These are phyloP conservation scores for Xiphophorus birchmanni DNA, from an alignment of 2,797 vertebrate species.

Conservation along the genomic window DNA sequence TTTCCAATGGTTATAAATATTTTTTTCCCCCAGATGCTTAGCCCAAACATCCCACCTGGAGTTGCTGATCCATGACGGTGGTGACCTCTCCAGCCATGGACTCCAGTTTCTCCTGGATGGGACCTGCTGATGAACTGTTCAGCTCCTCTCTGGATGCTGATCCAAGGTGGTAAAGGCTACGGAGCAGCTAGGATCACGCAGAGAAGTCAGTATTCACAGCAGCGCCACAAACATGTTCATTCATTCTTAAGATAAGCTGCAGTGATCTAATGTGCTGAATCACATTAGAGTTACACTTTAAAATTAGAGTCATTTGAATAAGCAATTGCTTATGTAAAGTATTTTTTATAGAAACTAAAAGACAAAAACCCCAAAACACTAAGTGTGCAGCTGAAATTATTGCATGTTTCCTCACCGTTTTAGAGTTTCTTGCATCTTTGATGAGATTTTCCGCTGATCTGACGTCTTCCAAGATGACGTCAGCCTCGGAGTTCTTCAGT, in stretches of 20 bases:
- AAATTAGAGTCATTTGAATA: background rate
- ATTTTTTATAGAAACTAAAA: background rate
- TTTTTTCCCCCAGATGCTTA: background rate
- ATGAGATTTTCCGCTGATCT: conserved; percentile 91
- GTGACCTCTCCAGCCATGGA: conserved; percentile 97
- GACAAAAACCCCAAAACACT: background rate
- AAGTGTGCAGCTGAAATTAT: background rate
- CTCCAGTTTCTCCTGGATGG: conserved; percentile 95
- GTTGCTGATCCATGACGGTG: conserved; percentile 92
- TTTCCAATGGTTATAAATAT: background rate
- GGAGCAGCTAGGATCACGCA: conserved; percentile 84
- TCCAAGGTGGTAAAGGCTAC: conserved; percentile 93
- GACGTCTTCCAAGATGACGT: conserved; percentile 89
- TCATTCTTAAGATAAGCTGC: background rate
- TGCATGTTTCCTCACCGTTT: conserved; percentile 84
- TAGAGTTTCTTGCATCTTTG: conserved; percentile 96
- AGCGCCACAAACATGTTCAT: background rate
- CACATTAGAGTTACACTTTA: background rate
- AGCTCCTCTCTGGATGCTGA: conserved; percentile 86
- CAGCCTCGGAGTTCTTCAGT: conserved; percentile 87
- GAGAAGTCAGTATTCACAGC: background rate
- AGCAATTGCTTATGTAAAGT: background rate
- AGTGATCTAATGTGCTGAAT: background rate
- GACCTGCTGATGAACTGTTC: conserved; percentile 83
- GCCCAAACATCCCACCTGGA: conserved; percentile 83